Percentiles rank a stretch among this genome's conserved stretches.
Evolutionary conservation across 2,113 vertebrate genomes (phyloP).

Genomic region (Pungitius pungitius): DNA sequence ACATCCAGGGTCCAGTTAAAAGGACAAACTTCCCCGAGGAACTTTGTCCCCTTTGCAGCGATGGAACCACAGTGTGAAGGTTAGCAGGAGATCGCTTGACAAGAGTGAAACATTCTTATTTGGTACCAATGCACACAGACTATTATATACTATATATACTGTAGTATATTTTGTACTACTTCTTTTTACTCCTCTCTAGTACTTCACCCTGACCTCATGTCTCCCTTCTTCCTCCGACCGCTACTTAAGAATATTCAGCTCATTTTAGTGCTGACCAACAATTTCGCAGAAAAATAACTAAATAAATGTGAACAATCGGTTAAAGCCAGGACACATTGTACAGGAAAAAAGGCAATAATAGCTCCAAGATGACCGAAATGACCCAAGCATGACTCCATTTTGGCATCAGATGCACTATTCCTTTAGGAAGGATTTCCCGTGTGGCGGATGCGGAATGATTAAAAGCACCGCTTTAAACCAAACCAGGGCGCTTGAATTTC

Average conservation of each 20-base stretch:
- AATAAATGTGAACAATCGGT: neutral
- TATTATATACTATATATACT: too few species aligned
- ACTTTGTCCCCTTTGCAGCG: too few species aligned
- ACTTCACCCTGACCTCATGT: neutral
- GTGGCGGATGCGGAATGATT: neutral
- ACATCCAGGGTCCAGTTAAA: neutral
- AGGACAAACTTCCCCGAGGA: neutral
- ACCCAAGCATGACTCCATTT: neutral
- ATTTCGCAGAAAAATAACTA: neutral
- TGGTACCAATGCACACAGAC: too few species aligned
- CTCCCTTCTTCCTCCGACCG: too few species aligned
- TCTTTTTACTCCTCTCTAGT: neutral
- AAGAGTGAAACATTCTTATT: too few species aligned
- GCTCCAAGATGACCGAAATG: neutral
- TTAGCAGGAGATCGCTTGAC: too few species aligned
- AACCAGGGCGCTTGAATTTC: neutral
- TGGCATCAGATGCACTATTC: neutral
- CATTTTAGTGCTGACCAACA: neutral
- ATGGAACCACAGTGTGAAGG: neutral
- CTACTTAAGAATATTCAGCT: neutral
- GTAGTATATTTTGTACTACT: too few species aligned
- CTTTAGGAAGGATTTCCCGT: neutral
- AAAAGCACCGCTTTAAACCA: neutral
- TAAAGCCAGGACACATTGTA: neutral
- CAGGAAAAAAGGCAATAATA: neutral